Evolutionary conservation across 2,113 vertebrate genomes (phyloP).

Genomic region (Clinocottus analis): DNA sequence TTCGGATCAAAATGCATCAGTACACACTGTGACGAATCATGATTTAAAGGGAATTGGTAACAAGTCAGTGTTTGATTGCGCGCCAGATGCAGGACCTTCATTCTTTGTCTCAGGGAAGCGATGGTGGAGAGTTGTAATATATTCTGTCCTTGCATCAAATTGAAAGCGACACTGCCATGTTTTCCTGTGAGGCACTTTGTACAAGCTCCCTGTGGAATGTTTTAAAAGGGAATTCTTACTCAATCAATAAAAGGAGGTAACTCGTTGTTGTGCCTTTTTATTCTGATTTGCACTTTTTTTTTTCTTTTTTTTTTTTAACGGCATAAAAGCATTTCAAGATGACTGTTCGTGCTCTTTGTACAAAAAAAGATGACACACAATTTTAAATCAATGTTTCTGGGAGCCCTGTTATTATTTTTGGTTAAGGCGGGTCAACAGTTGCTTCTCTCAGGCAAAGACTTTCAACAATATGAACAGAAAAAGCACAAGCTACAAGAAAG

Average conservation of each 20-base stretch:
- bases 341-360: background rate
- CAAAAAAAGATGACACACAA: background rate
- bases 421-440: background rate
- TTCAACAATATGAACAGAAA: background rate
- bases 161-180: slow-evolving; percentile 15
- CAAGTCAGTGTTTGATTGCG: background rate
- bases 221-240: slow-evolving; percentile 31
- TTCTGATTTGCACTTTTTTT: slow-evolving; percentile 26
- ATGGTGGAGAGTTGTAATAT: slow-evolving; percentile 9
- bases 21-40: background rate
- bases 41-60: slow-evolving; percentile 32
- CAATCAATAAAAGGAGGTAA: slow-evolving; percentile 33
- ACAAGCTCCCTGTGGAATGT: background rate
- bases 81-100: slow-evolving; percentile 3
- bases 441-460: background rate
- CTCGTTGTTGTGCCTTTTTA: slow-evolving; percentile 16
- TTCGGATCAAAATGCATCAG: slow-evolving; percentile 1
- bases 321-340: slow-evolving; percentile 32
- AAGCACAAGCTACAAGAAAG: background rate
- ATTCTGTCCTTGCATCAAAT: slow-evolving; percentile 7
- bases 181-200: background rate
- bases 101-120: slow-evolving; percentile 63
- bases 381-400: background rate
- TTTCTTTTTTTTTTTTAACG: no score
- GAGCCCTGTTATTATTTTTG: background rate